Conservation (phyloP, 2,113 vertebrate species). For the Limnothrissa miodon region DNA sequence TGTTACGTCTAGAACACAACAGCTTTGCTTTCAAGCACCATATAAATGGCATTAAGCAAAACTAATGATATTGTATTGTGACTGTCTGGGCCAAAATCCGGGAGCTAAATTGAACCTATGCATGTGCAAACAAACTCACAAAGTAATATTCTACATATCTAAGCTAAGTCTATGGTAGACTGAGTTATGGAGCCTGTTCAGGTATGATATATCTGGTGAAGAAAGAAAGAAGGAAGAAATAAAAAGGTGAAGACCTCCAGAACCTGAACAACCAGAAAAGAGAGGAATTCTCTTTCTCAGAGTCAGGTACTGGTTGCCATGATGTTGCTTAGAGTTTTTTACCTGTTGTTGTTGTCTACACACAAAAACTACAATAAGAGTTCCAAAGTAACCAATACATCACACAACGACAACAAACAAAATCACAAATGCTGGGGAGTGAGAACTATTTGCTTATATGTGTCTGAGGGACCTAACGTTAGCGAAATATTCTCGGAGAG, state of each 20-base stretch:
- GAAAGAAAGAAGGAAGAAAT: neutral
- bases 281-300: neutral
- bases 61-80: neutral
- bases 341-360: neutral
- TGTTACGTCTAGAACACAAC: neutral
- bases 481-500: neutral
- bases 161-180: conserved; percentile 18
- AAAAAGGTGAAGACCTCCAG: neutral
- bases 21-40: neutral
- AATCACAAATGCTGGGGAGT: neutral
- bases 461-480: conserved; percentile 13
- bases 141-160: neutral
- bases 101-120: neutral
- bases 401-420: neutral
- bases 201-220: neutral
- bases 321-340: conserved; percentile 12
- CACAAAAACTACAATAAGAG: neutral
- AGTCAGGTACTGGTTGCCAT: neutral
- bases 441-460: conserved; percentile 4
- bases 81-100: neutral
- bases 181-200: conserved; percentile 12
- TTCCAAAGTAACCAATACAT: conserved; percentile 7
- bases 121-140: conserved; percentile 15
- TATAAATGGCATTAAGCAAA: neutral
- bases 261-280: neutral